Evolutionary conservation across 1,140 invertebrate genomes (phyloP).

Genomic region (Drosophila fuyamai): DNA sequence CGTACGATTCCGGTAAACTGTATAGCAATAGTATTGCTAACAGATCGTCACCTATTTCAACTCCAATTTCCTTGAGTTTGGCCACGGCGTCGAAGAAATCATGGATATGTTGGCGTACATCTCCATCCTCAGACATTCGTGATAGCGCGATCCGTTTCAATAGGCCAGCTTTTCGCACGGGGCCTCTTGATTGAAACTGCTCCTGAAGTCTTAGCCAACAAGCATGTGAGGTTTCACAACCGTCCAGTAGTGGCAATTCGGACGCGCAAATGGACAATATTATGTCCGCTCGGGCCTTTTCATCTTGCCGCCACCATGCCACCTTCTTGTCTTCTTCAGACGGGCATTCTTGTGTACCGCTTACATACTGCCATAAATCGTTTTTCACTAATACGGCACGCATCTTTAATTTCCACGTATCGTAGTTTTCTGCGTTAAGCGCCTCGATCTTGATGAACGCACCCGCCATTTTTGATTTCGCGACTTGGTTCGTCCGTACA

Average conservation of each 20-base stretch:
- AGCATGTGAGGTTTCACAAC: background rate
- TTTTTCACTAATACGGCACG: constrained; percentile 4
- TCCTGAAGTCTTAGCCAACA: too few relatives aligned
- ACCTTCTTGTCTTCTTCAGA: background rate
- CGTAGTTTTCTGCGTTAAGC: constrained; percentile 5
- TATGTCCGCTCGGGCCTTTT: background rate
- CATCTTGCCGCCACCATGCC: background rate
- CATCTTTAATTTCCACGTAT: constrained; percentile 1
- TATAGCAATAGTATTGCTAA: too few relatives aligned
- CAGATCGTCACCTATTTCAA: too few relatives aligned
- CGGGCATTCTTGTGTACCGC: background rate
- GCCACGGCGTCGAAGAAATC: too few relatives aligned
- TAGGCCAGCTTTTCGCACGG: too few relatives aligned
- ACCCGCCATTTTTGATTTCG: background rate
- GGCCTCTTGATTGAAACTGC: background rate
- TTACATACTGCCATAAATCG: background rate
- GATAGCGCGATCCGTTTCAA: too few relatives aligned
- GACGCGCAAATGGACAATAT: constrained; percentile 2
- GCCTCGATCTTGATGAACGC: background rate
- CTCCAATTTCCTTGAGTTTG: too few relatives aligned
- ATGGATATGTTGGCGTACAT: too few relatives aligned
- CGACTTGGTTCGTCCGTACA: background rate
- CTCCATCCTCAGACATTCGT: too few relatives aligned
- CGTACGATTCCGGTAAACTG: too few relatives aligned
- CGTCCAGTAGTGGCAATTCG: background rate